These are phyloP conservation scores for Bubo blakistoni DNA, from an alignment of 2,113 vertebrate genomes.

Conservation along the genomic window DNA sequence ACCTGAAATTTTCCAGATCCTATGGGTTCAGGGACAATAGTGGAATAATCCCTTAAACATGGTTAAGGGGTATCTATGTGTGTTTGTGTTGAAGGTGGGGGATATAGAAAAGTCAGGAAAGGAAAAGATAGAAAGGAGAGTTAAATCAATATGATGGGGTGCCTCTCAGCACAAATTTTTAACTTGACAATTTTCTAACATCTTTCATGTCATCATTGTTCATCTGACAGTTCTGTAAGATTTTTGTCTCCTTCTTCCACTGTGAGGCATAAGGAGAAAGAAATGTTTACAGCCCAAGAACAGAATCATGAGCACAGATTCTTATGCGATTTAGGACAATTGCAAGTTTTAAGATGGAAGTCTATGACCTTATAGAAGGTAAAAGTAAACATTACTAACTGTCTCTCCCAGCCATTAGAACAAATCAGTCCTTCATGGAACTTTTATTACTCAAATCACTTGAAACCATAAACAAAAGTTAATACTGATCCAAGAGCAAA, in stretches of 20 bases:
- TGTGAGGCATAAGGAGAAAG: neutral
- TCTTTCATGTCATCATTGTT: neutral
- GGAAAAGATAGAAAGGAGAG: neutral
- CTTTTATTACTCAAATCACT: conserved; percentile 4
- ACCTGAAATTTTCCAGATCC: neutral
- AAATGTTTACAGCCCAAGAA: neutral
- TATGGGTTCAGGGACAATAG: neutral
- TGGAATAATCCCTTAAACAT: neutral
- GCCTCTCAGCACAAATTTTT: neutral
- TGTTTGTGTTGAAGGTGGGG: neutral
- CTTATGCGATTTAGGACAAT: neutral
- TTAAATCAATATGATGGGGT: neutral
- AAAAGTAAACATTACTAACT: conserved; percentile 3
- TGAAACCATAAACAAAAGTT: neutral
- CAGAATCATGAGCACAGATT: neutral
- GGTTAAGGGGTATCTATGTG: accelerated
- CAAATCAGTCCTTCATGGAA: conserved; percentile 1
- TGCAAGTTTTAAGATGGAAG: neutral
- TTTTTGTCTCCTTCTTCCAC: neutral
- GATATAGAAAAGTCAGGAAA: neutral
- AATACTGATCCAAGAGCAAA: neutral
- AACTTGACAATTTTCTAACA: neutral
- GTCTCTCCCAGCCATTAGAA: neutral
- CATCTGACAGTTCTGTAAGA: neutral
- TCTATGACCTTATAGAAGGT: neutral